phyloP scores from a whole-genome alignment of 2,113 vertebrate genomes.

The Engraulis encrasicolus region DNA sequence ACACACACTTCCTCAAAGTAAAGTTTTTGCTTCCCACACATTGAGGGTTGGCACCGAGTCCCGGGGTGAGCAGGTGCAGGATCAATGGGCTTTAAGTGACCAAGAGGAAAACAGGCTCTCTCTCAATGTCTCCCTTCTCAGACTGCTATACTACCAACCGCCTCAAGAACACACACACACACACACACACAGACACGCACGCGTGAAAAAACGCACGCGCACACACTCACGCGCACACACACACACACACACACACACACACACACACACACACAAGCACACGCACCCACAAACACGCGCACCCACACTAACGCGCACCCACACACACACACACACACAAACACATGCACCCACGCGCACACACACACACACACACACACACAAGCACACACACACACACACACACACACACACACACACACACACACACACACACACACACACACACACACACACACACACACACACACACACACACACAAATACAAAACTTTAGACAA shows the following conservation, averaged over 20 bases:
- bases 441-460: background rate
- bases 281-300: background rate
- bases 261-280: background rate
- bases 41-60: conserved; percentile 39
- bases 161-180: background rate
- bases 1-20: conserved; percentile 60
- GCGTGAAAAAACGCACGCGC: background rate
- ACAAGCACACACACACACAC: conserved; percentile 32
- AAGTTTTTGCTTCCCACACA: conserved; percentile 53
- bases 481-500: conserved; percentile 10
- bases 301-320: too few species aligned
- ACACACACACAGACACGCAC: conserved; percentile 5
- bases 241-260: conserved; percentile 29
- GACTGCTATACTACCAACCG: conserved; percentile 22
- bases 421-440: conserved; percentile 7
- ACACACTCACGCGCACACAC: conserved; percentile 23
- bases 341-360: background rate
- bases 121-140: conserved; percentile 36
- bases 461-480: conserved; percentile 1
- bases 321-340: background rate
- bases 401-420: background rate
- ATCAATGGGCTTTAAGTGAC: conserved; percentile 64
- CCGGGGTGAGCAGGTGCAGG: conserved; percentile 62
- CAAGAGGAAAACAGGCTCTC: conserved; percentile 55
- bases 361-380: conserved; percentile 17